phyloP scores from a whole-genome alignment of 2,797 vertebrate genomes.

The Limnodromus scolopaceus region DNA sequence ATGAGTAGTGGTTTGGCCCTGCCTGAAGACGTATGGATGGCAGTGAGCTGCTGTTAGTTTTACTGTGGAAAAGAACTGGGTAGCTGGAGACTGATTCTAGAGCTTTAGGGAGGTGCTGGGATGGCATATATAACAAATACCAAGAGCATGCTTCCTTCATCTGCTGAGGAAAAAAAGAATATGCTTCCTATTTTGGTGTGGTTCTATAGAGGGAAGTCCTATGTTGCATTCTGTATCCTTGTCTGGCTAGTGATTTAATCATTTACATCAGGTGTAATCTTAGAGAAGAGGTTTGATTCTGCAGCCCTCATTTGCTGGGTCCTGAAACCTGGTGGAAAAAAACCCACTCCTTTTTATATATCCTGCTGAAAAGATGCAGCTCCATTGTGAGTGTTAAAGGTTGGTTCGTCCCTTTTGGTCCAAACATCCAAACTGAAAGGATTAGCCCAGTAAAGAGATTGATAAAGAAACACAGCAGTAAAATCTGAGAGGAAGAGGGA shows the following conservation, averaged over 20 bases:
- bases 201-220: background rate
- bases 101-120: background rate
- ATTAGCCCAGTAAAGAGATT: background rate
- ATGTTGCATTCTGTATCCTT: background rate
- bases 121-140: background rate
- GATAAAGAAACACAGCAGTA: background rate
- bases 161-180: background rate
- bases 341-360: background rate
- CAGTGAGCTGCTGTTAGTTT: background rate
- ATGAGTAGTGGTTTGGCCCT: background rate
- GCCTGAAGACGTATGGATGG: rapidly evolving
- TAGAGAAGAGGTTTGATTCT: background rate
- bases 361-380: background rate
- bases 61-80: background rate
- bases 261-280: background rate
- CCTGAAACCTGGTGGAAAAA: background rate
- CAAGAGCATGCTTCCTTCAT: background rate
- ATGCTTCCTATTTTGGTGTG: background rate
- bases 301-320: background rate
- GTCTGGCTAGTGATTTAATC: background rate
- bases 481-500: background rate
- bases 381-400: background rate
- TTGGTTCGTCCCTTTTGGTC: background rate
- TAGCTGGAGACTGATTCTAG: background rate
- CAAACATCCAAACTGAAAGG: background rate